phyloP scores from a whole-genome alignment of 2,888 invertebrate genomes.

The Tenthredo livida region DNA sequence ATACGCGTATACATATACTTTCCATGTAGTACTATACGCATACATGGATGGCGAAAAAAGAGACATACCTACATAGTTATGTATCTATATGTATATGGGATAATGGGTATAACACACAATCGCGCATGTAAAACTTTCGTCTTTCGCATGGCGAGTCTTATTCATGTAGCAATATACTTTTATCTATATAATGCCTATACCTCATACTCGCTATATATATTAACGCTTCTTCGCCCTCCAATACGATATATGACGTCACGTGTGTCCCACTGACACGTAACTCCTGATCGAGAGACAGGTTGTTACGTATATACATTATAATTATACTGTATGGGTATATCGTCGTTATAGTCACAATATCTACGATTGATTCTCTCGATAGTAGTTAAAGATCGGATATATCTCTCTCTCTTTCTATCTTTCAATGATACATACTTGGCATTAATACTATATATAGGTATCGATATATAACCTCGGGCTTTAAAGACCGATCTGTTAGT shows the following conservation, averaged over 20 bases:
- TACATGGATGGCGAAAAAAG: neutral
- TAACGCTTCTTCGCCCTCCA: slow-evolving; percentile 6
- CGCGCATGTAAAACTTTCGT: neutral
- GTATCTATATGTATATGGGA: neutral
- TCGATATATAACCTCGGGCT: slow-evolving; percentile 21
- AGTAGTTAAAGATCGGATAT: neutral
- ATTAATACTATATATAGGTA: neutral
- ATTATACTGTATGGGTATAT: neutral
- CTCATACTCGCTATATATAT: neutral
- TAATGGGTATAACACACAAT: neutral
- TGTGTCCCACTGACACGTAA: slow-evolving; percentile 20
- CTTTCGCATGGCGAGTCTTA: slow-evolving; percentile 2
- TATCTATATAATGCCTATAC: neutral
- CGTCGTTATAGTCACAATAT: neutral
- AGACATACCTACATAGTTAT: neutral
- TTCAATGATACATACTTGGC: slow-evolving; percentile 24
- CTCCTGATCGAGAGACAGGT: slow-evolving; percentile 30
- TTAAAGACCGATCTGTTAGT: slow-evolving; percentile 17
- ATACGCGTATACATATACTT: neutral
- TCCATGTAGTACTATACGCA: neutral
- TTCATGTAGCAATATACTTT: neutral
- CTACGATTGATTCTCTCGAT: neutral
- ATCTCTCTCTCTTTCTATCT: neutral
- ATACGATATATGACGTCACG: slow-evolving; percentile 9
- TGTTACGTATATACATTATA: slow-evolving; percentile 29